These are phyloP conservation scores for Cheilosia impressa DNA, from an alignment of 2,888 invertebrate genomes.

Conservation along the genomic window DNA sequence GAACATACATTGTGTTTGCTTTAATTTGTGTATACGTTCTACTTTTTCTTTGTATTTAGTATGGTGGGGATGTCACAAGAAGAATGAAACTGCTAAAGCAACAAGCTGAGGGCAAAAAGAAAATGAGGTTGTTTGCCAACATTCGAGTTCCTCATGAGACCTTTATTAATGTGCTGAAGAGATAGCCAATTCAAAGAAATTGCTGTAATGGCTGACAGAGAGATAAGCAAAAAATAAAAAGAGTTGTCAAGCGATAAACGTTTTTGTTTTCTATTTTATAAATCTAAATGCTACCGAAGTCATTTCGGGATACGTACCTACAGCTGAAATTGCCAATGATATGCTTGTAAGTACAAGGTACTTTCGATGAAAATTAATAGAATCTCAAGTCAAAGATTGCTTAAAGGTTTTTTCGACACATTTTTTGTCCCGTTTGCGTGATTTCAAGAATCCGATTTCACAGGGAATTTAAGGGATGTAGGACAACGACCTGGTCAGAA, in stretches of 20 bases:
- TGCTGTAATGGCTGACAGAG: neutral
- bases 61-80: slow-evolving; percentile 96
- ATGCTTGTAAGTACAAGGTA: too few species aligned
- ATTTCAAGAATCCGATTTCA: too few species aligned
- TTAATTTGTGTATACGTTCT: neutral
- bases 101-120: slow-evolving; percentile 97
- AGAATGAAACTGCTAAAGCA: slow-evolving; percentile 94
- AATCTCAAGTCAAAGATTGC: too few species aligned
- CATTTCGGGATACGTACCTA: too few species aligned
- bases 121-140: slow-evolving; percentile 95
- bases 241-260: neutral
- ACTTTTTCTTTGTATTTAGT: slow-evolving; percentile 85
- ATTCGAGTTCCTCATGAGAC: slow-evolving; percentile 96
- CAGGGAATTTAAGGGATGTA: too few species aligned
- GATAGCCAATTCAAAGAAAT: slow-evolving; percentile 83
- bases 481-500: too few species aligned
- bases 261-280: neutral
- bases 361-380: too few species aligned
- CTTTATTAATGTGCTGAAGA: slow-evolving; percentile 95
- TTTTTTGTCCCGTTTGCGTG: too few species aligned
- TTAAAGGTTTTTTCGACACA: too few species aligned
- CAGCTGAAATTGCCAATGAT: too few species aligned
- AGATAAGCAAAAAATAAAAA: neutral
- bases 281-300: too few species aligned
- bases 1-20: neutral